These are phyloP conservation scores for Salmo trutta DNA, from an alignment of 2,797 vertebrate species.

Conservation along the genomic window DNA sequence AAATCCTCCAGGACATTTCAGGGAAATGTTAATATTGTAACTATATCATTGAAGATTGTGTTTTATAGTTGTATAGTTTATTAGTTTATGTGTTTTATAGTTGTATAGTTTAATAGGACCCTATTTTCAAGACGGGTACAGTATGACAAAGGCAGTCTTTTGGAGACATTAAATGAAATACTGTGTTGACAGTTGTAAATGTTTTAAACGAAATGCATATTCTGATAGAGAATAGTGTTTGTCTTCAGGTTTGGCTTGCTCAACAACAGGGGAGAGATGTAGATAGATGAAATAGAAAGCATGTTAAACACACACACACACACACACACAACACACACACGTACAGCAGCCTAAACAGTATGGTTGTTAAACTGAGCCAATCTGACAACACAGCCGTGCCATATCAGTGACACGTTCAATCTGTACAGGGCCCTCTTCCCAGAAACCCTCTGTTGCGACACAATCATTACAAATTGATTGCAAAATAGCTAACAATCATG, in stretches of 20 bases:
- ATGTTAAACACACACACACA: background rate
- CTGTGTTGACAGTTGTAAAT: too few relatives aligned
- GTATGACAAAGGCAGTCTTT: background rate
- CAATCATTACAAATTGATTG: constrained; percentile 99
- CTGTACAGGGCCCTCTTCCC: constrained; percentile 80
- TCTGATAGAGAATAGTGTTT: background rate
- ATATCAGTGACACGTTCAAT: constrained; percentile 77
- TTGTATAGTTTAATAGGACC: too few relatives aligned
- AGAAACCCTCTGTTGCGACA: constrained; percentile 92
- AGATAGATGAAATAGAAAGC: background rate
- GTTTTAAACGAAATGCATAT: too few relatives aligned
- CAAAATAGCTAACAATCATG: constrained; percentile 99
- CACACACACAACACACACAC: background rate
- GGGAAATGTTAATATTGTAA: constrained; percentile 28
- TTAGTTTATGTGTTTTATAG: background rate
- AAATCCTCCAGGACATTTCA: constrained; percentile 19
- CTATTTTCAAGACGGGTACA: background rate
- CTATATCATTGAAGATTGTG: background rate
- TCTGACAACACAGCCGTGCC: constrained; percentile 61
- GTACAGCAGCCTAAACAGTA: constrained; percentile 16
- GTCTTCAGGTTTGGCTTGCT: background rate
- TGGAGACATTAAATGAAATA: too few relatives aligned
- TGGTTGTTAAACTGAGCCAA: constrained; percentile 50
- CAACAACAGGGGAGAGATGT: background rate
- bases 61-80: background rate